These are phyloP conservation scores for Sebastes steindachneri DNA, from an alignment of 2,797 vertebrate species.

Conservation along the genomic window DNA sequence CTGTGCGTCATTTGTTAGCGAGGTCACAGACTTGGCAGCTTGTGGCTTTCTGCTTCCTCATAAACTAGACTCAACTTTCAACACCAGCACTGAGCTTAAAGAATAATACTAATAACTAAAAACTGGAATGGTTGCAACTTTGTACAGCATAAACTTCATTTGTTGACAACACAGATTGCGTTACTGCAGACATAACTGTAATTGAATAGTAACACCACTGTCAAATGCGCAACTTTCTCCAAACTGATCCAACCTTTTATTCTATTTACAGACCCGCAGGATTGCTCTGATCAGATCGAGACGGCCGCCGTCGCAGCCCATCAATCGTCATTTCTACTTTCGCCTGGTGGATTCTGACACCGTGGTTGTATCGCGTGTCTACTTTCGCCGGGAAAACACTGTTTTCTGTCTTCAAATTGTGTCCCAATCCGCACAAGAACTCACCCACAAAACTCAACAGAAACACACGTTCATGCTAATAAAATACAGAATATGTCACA, in stretches of 20 bases:
- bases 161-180: neutral
- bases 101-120: neutral
- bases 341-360: constrained; percentile 20
- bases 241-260: constrained; percentile 23
- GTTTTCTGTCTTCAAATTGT: constrained; percentile 11
- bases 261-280: constrained; percentile 29
- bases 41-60: constrained; percentile 15
- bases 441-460: neutral
- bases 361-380: constrained; percentile 21
- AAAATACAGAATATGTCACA: constrained; percentile 20
- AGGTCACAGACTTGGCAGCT: constrained; percentile 22
- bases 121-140: neutral
- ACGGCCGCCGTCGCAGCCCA: constrained; percentile 39
- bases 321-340: constrained; percentile 56
- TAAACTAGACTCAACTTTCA: constrained; percentile 26
- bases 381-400: constrained; percentile 16
- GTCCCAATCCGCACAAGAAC: neutral
- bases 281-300: constrained; percentile 43
- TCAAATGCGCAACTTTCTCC: constrained; percentile 9
- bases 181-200: neutral
- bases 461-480: neutral
- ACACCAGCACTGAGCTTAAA: neutral
- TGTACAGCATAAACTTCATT: neutral
- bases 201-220: neutral
- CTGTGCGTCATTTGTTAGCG: neutral